Percentiles rank a stretch among this genome's conserved stretches.
Evolutionary conservation across 53 echinoderm and acorn worm genomes (phyloP).

Genomic region (Paracentrotus lividus): DNA sequence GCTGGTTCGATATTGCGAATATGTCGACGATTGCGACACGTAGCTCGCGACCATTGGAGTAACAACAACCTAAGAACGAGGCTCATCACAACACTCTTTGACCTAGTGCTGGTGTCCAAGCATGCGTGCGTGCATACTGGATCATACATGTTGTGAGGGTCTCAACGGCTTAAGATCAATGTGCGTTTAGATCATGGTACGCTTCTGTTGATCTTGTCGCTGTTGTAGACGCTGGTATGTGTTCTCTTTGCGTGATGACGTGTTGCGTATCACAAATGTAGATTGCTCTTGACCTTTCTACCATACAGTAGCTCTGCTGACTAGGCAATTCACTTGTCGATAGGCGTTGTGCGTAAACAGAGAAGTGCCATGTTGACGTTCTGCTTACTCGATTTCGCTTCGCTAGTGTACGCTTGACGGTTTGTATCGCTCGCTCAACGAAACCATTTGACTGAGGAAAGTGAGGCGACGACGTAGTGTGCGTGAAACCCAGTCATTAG

Average conservation of each 20-base stretch:
- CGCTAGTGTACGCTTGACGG: neutral
- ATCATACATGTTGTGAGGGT: neutral
- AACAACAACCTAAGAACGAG: neutral
- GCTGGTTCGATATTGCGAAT: constrained; percentile 60
- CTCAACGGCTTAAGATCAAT: neutral
- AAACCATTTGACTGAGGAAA: constrained; percentile 83
- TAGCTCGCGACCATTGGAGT: neutral
- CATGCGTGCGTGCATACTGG: neutral
- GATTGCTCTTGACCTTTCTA: neutral
- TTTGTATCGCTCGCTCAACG: constrained; percentile 77
- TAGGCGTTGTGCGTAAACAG: neutral
- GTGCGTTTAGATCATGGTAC: neutral
- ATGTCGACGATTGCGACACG: neutral
- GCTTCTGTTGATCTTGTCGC: too few relatives aligned
- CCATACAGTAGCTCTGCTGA: neutral
- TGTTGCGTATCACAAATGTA: too few relatives aligned
- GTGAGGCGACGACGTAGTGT: constrained; percentile 79
- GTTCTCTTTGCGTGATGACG: neutral
- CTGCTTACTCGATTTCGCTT: neutral
- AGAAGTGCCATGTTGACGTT: neutral
- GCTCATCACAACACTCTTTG: neutral
- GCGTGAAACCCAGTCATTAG: constrained; percentile 77
- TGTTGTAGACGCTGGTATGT: neutral
- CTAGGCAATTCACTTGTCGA: neutral
- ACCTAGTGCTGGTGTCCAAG: neutral